These are phyloP conservation scores for Phorcus lineatus DNA, from an alignment of 2,888 invertebrate species.

Conservation along the genomic window DNA sequence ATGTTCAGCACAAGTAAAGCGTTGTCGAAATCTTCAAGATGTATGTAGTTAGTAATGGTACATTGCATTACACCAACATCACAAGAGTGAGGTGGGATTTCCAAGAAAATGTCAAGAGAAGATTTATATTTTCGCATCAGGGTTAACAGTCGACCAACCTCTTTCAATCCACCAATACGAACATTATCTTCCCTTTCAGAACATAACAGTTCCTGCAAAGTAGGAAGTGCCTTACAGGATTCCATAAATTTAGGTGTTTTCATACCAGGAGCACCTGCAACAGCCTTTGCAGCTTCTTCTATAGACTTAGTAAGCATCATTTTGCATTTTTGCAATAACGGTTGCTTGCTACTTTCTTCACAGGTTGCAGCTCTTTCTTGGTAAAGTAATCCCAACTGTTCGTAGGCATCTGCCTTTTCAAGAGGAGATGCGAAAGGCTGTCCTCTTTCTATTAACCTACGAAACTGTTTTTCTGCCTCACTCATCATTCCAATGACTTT, in stretches of 20 bases:
- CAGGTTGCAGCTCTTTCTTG: background rate
- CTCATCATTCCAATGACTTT: background rate
- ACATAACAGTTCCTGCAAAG: background rate
- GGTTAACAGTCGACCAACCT: background rate
- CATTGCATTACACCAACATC: background rate
- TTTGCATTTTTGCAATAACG: background rate
- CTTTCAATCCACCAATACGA: background rate
- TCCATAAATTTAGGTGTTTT: background rate
- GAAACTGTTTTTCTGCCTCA: background rate
- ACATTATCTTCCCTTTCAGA: background rate
- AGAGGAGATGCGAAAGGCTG: background rate
- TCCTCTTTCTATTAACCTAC: background rate
- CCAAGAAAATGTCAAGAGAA: background rate
- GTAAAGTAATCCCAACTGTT: background rate
- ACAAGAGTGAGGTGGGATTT: background rate
- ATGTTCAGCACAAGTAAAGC: background rate
- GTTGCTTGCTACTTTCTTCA: no score
- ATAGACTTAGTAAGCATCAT: background rate
- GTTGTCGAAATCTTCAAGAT: background rate
- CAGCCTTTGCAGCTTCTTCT: background rate
- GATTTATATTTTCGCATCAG: background rate
- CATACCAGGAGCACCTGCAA: background rate
- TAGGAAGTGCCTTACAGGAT: background rate
- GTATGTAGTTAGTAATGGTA: background rate
- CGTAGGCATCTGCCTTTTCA: background rate